Percentiles rank a stretch among this genome's conserved stretches.
Evolutionary conservation across 2,888 invertebrate genomes (phyloP).

Genomic region (Creontiades dilutus): DNA sequence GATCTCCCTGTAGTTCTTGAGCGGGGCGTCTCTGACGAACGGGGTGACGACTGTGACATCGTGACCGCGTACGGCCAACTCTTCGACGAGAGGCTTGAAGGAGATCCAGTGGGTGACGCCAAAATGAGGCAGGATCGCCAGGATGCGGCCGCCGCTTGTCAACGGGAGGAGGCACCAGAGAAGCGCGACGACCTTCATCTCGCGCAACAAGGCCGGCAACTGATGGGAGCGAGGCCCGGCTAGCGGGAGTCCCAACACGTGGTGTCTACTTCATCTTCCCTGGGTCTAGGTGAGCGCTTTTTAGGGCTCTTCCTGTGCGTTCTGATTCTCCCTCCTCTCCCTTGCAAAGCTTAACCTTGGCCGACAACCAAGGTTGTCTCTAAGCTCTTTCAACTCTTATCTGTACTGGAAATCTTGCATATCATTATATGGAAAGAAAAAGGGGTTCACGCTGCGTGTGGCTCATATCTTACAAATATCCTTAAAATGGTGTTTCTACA

Average conservation of each 20-base stretch:
- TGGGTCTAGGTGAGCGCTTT: not conserved
- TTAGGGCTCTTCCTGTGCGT: conserved; percentile 3
- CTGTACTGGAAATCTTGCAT: too few species aligned
- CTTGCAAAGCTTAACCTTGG: not conserved
- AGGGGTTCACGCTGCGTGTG: too few species aligned
- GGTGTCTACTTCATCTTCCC: not conserved
- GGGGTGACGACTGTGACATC: conserved; percentile 65
- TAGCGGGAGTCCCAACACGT: not conserved
- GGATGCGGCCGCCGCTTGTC: conserved; percentile 42
- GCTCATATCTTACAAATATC: too few species aligned
- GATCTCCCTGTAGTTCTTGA: conserved; percentile 60
- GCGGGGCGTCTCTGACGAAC: conserved; percentile 42
- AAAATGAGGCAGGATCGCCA: conserved; percentile 65
- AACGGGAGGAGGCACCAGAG: not conserved
- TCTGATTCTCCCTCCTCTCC: not conserved
- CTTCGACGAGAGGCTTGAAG: conserved; percentile 59
- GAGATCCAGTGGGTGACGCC: conserved; percentile 59
- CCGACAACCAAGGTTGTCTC: not conserved
- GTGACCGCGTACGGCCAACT: conserved; percentile 62
- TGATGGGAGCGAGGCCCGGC: not conserved
- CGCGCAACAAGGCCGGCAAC: not conserved
- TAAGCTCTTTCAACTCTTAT: too few species aligned
- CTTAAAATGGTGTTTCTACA: too few species aligned
- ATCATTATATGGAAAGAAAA: too few species aligned
- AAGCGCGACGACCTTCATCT: conserved; percentile 43